A percentile compares a stretch with the other conserved stretches of the same genome.
phyloP scores from a whole-genome alignment of 1,140 invertebrate genomes.

The Fopius arisanus region DNA sequence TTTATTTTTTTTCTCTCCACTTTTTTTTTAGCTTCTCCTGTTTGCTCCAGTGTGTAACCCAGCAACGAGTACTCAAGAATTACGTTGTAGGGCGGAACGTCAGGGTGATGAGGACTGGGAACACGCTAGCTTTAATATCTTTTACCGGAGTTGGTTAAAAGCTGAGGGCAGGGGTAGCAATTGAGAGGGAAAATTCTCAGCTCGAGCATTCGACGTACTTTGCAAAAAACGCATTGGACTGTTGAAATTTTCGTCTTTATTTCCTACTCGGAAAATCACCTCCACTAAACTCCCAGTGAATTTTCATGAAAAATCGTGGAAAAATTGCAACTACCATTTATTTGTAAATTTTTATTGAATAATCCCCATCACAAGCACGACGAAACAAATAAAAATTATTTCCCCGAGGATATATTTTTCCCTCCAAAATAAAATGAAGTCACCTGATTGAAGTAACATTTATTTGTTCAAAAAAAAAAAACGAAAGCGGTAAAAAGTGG shows the following conservation, averaged over 20 bases:
- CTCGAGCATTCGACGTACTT: too few relatives aligned
- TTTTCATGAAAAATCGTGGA: too few relatives aligned
- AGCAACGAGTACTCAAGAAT: conserved; percentile 7
- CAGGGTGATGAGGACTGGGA: background rate
- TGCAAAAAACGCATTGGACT: too few relatives aligned
- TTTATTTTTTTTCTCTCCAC: background rate
- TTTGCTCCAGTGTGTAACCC: background rate
- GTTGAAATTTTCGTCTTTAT: too few relatives aligned
- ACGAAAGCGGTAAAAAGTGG: background rate
- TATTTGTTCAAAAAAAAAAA: background rate
- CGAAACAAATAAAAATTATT: too few relatives aligned
- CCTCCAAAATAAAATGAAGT: background rate
- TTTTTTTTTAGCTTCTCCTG: background rate
- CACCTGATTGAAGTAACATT: background rate
- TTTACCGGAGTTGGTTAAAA: background rate
- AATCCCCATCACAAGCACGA: too few relatives aligned
- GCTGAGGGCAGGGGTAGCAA: too few relatives aligned
- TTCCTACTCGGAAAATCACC: too few relatives aligned
- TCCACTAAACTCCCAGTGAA: too few relatives aligned
- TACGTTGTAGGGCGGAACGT: background rate
- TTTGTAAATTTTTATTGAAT: too few relatives aligned
- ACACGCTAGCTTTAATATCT: background rate
- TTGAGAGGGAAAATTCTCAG: background rate
- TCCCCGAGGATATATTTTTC: too few relatives aligned
- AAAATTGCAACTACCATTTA: too few relatives aligned